These are phyloP conservation scores for Ctenopoma multispine DNA, from an alignment of 2,797 vertebrate species.

Conservation along the genomic window DNA sequence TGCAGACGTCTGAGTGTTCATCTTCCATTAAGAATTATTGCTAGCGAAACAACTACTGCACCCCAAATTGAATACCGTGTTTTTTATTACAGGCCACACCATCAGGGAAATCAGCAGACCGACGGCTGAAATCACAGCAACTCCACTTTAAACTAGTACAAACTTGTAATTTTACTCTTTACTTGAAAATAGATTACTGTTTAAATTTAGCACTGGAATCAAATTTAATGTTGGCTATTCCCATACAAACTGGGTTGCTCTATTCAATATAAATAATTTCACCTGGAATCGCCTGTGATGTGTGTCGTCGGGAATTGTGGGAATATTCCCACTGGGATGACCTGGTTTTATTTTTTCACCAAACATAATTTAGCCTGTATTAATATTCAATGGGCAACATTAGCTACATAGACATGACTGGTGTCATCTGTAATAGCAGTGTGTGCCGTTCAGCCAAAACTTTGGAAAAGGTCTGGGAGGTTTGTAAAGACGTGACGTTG, in stretches of 20 bases:
- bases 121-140: background rate
- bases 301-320: too few species aligned
- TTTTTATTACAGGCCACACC: slow-evolving; percentile 35
- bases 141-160: background rate
- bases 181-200: background rate
- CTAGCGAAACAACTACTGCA: slow-evolving; percentile 46
- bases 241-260: background rate
- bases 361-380: too few species aligned
- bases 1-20: slow-evolving; percentile 34
- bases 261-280: background rate
- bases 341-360: too few species aligned
- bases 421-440: background rate
- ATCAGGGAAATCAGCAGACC: slow-evolving; percentile 56
- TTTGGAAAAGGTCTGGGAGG: too few species aligned
- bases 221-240: background rate
- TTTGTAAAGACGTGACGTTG: background rate
- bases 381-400: too few species aligned
- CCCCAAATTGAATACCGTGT: slow-evolving; percentile 57
- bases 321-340: too few species aligned
- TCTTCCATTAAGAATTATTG: slow-evolving; percentile 54
- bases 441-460: too few species aligned
- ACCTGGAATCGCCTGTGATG: too few species aligned
- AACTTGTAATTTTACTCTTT: background rate
- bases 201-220: background rate
- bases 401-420: background rate